Conservation (phyloP, 2,113 vertebrate species). For the Prochilodus magdalenae region DNA sequence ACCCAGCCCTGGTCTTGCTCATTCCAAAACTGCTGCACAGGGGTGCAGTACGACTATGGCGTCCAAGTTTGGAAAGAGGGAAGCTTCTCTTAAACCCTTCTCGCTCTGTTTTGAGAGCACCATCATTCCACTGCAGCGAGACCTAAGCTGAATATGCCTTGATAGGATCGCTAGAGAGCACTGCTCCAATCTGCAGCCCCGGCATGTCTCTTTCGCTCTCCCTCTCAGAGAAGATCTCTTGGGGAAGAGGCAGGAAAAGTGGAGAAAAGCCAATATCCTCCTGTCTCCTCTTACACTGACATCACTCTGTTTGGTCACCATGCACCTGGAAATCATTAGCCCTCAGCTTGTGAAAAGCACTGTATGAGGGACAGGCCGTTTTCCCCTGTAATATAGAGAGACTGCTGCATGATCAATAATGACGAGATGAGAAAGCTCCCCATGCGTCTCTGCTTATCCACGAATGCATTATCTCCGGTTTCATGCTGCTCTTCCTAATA, state of each 20-base stretch:
- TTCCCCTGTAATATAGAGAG: background rate
- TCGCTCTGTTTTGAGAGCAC: background rate
- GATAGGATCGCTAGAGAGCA: conserved; percentile 18
- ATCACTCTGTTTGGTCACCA: conserved; percentile 21
- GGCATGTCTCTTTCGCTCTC: background rate
- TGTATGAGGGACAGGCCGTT: background rate
- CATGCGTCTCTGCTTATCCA: background rate
- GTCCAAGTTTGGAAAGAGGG: background rate
- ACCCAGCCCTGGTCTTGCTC: background rate
- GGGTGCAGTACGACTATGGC: background rate
- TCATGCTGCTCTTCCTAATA: background rate
- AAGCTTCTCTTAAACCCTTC: too few relatives aligned
- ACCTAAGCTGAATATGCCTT: conserved; percentile 16
- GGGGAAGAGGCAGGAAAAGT: conserved; percentile 19
- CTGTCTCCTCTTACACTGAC: conserved; percentile 25
- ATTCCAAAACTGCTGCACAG: background rate
- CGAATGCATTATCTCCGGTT: background rate
- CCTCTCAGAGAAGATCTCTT: background rate
- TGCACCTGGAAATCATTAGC: conserved; percentile 47
- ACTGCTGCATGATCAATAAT: background rate
- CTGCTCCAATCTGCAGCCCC: conserved; percentile 14
- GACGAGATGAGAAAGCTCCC: conserved; percentile 12
- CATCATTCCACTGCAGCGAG: background rate
- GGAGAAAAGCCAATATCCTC: conserved; percentile 29
- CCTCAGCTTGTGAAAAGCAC: background rate